A percentile compares a stretch with the other conserved stretches of the same genome.
Conservation (phyloP, 2,113 vertebrate genomes). For the Heterotilapia buettikoferi region DNA sequence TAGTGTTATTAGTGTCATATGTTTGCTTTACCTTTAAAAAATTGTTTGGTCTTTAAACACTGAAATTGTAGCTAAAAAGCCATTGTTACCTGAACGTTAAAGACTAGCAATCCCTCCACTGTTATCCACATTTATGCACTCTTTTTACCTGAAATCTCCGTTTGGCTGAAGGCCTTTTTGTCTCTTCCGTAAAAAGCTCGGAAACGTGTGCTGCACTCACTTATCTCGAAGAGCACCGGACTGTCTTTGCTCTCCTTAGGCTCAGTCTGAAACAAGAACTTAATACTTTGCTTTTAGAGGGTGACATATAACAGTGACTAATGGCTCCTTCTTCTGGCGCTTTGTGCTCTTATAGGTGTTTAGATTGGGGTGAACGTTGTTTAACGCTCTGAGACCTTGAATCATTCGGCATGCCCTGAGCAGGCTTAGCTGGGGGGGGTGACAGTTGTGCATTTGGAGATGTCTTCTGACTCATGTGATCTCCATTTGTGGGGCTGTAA, state of each 20-base stretch:
- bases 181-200: background rate
- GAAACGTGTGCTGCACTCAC: background rate
- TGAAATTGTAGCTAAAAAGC: background rate
- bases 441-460: background rate
- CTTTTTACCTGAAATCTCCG: background rate
- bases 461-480: background rate
- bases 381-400: constrained; percentile 16
- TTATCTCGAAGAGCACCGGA: background rate
- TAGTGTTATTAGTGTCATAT: too few species aligned
- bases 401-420: constrained; percentile 16
- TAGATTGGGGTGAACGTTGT: constrained; percentile 22
- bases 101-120: background rate
- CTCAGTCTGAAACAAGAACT: background rate
- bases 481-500: background rate
- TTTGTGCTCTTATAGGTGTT: constrained; percentile 36
- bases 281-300: background rate
- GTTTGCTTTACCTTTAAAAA: background rate
- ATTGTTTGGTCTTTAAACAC: background rate
- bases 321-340: background rate
- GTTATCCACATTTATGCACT: background rate
- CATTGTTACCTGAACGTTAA: background rate
- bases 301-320: constrained; percentile 3
- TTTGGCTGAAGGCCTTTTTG: background rate
- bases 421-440: background rate
- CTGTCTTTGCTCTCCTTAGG: background rate